A percentile compares a stretch with the other conserved stretches of the same genome.
phyloP scores from a whole-genome alignment of 2,888 invertebrate species.

The Agrilus biguttatus region DNA sequence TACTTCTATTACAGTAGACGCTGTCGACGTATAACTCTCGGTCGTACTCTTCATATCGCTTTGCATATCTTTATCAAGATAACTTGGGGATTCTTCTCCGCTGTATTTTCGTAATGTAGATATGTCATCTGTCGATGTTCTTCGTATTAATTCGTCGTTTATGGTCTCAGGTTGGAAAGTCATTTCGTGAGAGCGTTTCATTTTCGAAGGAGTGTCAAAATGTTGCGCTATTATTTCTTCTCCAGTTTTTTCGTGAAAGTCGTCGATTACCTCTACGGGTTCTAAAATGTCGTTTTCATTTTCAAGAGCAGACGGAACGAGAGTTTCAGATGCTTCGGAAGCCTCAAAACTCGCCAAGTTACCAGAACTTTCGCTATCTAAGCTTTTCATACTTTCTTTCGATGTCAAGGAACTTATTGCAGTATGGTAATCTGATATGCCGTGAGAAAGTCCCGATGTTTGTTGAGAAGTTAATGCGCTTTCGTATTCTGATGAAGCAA shows the following conservation, averaged over 20 bases:
- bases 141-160: no score
- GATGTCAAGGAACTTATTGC: conserved; percentile 80
- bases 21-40: conserved; percentile 30
- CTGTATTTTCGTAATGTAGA: no score
- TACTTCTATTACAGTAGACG: conserved; percentile 18
- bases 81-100: no score
- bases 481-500: conserved; percentile 76
- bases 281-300: conserved; percentile 58
- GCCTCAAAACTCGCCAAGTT: conserved; percentile 80
- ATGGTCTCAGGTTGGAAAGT: conserved; percentile 55
- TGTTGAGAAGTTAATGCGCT: conserved; percentile 71
- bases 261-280: conserved; percentile 41
- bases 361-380: conserved; percentile 80
- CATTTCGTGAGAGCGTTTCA: conserved; percentile 87
- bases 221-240: conserved; percentile 32
- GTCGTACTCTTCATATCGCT: conserved; percentile 4
- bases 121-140: no score
- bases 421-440: conserved; percentile 75
- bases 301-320: conserved; percentile 81
- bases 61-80: conserved; percentile 3
- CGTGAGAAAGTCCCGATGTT: conserved; percentile 51
- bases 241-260: conserved; percentile 36
- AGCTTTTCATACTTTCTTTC: conserved; percentile 77
- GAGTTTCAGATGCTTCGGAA: conserved; percentile 84
- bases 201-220: conserved; percentile 36